These are phyloP conservation scores for Panthera uncia DNA, from an alignment of 2,113 vertebrate species.

Conservation along the genomic window DNA sequence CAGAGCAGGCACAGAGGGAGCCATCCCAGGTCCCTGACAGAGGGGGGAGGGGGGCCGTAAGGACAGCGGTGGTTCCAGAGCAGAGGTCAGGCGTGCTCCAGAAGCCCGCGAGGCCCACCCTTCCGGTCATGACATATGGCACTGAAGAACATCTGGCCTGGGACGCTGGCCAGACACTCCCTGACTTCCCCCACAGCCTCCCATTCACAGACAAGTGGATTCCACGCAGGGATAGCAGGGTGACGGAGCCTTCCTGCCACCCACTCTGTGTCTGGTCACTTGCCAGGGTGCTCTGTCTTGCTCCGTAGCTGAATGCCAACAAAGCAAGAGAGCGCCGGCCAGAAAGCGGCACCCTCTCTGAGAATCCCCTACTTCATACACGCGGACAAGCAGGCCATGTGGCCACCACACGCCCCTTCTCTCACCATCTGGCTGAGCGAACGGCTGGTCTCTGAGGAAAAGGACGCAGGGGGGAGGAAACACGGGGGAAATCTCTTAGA, in stretches of 20 bases:
- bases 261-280: constrained; percentile 27
- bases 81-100: not conserved
- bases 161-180: constrained; percentile 37
- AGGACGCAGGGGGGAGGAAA: not conserved
- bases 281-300: constrained; percentile 22
- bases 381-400: fast-evolving
- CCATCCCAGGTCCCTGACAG: fast-evolving
- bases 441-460: not conserved
- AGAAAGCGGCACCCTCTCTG: not conserved
- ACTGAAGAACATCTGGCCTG: constrained; percentile 48
- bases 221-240: not conserved
- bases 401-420: not conserved
- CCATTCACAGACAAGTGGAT: constrained; percentile 4
- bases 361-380: not conserved
- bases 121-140: not conserved
- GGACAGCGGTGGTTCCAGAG: not conserved
- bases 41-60: fast-evolving
- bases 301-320: not conserved
- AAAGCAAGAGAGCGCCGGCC: not conserved
- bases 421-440: constrained; percentile 37
- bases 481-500: not conserved
- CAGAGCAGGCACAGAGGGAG: not conserved
- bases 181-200: not conserved
- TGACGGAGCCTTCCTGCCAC: not conserved
- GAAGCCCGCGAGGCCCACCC: not conserved